Conservation (phyloP, 2,888 invertebrate species). For the Coenonympha arcania region DNA sequence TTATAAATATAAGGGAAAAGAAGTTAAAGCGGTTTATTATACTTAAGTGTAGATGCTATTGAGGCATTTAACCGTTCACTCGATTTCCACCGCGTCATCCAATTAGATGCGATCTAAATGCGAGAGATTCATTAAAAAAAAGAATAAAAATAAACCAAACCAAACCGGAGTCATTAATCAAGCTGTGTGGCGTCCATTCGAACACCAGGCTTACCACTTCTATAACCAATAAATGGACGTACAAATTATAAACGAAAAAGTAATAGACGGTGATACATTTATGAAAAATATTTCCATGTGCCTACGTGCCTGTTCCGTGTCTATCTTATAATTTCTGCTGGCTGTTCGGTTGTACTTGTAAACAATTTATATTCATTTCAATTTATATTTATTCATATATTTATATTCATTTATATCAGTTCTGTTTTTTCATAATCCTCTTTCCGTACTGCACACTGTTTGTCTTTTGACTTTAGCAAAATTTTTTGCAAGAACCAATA, state of each 20-base stretch:
- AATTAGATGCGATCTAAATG: slow-evolving; percentile 43
- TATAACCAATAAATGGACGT: slow-evolving; percentile 44
- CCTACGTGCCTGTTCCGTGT: too few relatives aligned
- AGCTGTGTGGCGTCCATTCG: slow-evolving; percentile 39
- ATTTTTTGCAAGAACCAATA: too few relatives aligned
- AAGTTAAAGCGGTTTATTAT: background rate
- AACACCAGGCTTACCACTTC: slow-evolving; percentile 41
- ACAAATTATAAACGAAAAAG: slow-evolving; percentile 49
- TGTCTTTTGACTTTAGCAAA: too few relatives aligned
- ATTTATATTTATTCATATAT: too few relatives aligned
- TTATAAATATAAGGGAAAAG: background rate
- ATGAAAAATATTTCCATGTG: slow-evolving; percentile 11
- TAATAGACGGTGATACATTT: slow-evolving; percentile 16
- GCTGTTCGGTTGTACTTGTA: too few relatives aligned
- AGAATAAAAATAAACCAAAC: slow-evolving; percentile 41
- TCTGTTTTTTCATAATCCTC: too few relatives aligned
- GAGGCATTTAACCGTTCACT: slow-evolving; percentile 24
- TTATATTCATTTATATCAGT: too few relatives aligned
- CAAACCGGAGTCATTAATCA: slow-evolving; percentile 56
- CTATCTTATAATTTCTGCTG: slow-evolving; percentile 12
- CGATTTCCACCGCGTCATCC: slow-evolving; percentile 46
- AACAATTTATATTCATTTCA: too few relatives aligned
- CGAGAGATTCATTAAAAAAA: slow-evolving; percentile 35
- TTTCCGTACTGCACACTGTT: too few relatives aligned
- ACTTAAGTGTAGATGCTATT: background rate